A percentile compares a stretch with the other conserved stretches of the same genome.
phyloP scores from a whole-genome alignment of 2,113 vertebrate genomes.

The Notothenia rossii region DNA sequence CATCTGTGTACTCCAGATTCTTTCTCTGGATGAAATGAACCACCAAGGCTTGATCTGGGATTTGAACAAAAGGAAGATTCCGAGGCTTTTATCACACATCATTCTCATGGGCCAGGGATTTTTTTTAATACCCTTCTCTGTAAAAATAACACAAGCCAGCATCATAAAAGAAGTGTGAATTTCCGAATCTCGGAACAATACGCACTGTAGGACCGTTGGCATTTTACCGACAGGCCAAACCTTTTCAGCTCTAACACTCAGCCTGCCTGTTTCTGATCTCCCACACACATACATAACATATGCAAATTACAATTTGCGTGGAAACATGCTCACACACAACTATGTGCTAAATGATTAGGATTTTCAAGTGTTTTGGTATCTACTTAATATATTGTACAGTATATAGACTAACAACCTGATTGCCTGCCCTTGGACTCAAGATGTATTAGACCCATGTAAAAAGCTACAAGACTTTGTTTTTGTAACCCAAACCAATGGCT shows the following conservation, averaged over 20 bases:
- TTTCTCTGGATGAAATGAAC: conserved; percentile 43
- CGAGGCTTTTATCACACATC: conserved; percentile 38
- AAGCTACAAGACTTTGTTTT: conserved; percentile 51
- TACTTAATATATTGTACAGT: conserved; percentile 11
- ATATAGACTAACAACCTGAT: conserved; percentile 21
- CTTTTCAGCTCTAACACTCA: background rate
- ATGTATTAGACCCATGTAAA: conserved; percentile 55
- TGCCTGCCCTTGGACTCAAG: conserved; percentile 27
- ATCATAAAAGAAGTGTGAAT: conserved; percentile 5
- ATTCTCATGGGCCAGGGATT: conserved; percentile 18
- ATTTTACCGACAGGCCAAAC: background rate
- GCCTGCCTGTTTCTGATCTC: background rate
- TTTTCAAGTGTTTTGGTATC: conserved; percentile 39
- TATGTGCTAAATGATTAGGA: conserved; percentile 27
- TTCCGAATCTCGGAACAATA: background rate
- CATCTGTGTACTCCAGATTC: conserved; percentile 50
- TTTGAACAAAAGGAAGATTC: conserved; percentile 46
- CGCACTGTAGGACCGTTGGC: conserved; percentile 19
- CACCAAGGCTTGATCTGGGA: conserved; percentile 27
- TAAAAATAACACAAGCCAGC: conserved; percentile 26
- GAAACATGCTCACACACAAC: background rate
- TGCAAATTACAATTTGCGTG: conserved; percentile 17
- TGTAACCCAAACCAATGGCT: conserved; percentile 24
- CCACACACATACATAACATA: conserved; percentile 5
- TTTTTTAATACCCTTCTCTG: conserved; percentile 9